Conservation (phyloP, 1,140 invertebrate species). For the Centruroides sculpturatus region DNA sequence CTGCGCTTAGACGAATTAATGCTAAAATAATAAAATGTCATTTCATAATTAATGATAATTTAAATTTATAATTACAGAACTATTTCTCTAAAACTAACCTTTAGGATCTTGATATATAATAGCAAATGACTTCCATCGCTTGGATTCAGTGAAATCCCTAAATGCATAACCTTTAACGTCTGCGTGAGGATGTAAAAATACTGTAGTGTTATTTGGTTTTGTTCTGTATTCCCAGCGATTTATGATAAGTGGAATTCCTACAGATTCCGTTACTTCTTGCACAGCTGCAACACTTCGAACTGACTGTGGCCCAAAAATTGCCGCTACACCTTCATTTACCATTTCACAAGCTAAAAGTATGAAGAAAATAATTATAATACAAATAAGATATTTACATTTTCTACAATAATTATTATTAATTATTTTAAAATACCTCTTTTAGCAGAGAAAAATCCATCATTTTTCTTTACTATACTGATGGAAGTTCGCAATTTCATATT, state of each 20-base stretch:
- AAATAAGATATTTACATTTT: too few relatives aligned
- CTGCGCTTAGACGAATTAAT: too few relatives aligned
- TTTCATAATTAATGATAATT: too few relatives aligned
- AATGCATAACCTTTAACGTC: conserved; percentile 75
- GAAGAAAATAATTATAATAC: too few relatives aligned
- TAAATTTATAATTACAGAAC: too few relatives aligned
- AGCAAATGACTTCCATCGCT: conserved; percentile 85
- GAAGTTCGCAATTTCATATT: conserved; percentile 64
- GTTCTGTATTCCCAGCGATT: conserved; percentile 81
- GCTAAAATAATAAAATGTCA: too few relatives aligned
- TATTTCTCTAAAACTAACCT: conserved; percentile 31
- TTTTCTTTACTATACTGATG: conserved; percentile 70
- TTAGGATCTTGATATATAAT: conserved; percentile 89
- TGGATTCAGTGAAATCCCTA: conserved; percentile 71
- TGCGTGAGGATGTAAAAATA: conserved; percentile 87
- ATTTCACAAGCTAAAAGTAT: conserved; percentile 63
- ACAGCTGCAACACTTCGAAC: conserved; percentile 78
- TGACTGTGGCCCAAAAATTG: conserved; percentile 85
- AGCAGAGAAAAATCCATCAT: conserved; percentile 80
- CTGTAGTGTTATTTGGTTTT: conserved; percentile 72
- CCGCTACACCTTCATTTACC: conserved; percentile 69
- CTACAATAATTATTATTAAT: too few relatives aligned
- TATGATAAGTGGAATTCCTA: conserved; percentile 89
- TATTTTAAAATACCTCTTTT: conserved; percentile 51
- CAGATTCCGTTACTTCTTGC: conserved; percentile 89